A percentile compares a stretch with the other conserved stretches of the same genome.
Evolutionary conservation across 2,888 invertebrate genomes (phyloP).

Genomic region (Caenorhabditis auriculariae): DNA sequence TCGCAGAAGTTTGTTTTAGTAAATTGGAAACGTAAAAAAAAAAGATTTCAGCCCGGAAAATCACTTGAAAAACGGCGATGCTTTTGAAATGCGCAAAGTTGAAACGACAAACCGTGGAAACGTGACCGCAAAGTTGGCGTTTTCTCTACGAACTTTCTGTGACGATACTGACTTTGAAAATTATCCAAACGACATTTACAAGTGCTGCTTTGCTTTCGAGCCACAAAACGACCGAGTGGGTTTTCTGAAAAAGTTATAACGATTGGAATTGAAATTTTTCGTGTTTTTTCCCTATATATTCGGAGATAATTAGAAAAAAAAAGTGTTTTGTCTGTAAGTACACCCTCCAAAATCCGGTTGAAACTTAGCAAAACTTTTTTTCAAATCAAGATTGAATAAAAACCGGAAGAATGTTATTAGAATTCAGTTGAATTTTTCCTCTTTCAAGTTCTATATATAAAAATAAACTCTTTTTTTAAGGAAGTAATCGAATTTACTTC

Average conservation of each 20-base stretch:
- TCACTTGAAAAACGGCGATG: conserved; percentile 59
- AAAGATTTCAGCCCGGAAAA: conserved; percentile 49
- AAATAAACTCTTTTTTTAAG: conserved; percentile 26
- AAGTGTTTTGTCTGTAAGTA: too few species aligned
- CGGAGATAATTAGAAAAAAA: too few species aligned
- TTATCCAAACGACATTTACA: conserved; percentile 61
- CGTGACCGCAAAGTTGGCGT: conserved; percentile 58
- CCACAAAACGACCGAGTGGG: conserved; percentile 49
- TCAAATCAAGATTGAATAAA: too few species aligned
- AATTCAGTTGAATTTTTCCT: too few species aligned
- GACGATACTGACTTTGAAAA: conserved; percentile 61
- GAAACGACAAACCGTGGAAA: conserved; percentile 56
- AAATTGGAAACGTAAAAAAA: not conserved
- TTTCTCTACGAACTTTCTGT: conserved; percentile 59
- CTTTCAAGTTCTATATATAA: too few species aligned
- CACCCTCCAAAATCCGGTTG: too few species aligned
- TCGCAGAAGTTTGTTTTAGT: conserved; percentile 38
- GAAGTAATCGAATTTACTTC: conserved; percentile 57
- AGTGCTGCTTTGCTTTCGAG: conserved; percentile 60
- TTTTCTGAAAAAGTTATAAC: not conserved
- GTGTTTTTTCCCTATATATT: too few species aligned
- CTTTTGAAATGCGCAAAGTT: conserved; percentile 57
- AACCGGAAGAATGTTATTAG: too few species aligned
- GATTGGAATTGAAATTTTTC: not conserved
- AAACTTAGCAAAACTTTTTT: too few species aligned